A percentile compares a stretch with the other conserved stretches of the same genome.
These are phyloP conservation scores for Ahaetulla prasina DNA, from an alignment of 2,113 vertebrate genomes.

Conservation along the genomic window DNA sequence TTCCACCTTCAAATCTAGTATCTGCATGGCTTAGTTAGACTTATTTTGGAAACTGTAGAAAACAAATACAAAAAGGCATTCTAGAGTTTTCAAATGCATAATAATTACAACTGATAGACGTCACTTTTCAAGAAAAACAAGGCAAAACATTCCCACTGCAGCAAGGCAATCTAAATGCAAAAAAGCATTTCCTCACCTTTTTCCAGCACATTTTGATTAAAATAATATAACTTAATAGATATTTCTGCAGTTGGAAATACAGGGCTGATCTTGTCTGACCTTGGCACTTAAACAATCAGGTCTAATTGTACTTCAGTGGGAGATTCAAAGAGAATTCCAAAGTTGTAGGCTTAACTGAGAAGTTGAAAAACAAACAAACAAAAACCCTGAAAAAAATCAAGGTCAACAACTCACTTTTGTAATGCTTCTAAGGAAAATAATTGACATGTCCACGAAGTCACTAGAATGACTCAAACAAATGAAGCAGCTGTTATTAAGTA, in stretches of 20 bases:
- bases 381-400: not conserved
- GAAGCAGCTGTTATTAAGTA: not conserved
- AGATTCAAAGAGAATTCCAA: not conserved
- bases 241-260: not conserved
- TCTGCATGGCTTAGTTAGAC: not conserved
- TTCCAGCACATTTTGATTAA: not conserved
- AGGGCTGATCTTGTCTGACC: not conserved
- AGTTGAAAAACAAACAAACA: not conserved
- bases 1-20: not conserved
- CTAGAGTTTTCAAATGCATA: not conserved
- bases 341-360: not conserved
- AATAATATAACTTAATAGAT: constrained; percentile 22
- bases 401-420: not conserved
- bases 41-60: not conserved
- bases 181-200: constrained; percentile 6
- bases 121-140: not conserved
- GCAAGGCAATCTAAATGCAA: not conserved
- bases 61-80: not conserved
- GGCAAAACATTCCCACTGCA: constrained; percentile 7
- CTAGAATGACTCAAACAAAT: not conserved
- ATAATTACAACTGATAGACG: not conserved
- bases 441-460: not conserved
- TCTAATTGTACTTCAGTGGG: not conserved
- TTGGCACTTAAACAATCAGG: not conserved
- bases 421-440: not conserved